These are phyloP conservation scores for Alligator sinensis DNA, from an alignment of 2,113 vertebrate species.

Conservation along the genomic window DNA sequence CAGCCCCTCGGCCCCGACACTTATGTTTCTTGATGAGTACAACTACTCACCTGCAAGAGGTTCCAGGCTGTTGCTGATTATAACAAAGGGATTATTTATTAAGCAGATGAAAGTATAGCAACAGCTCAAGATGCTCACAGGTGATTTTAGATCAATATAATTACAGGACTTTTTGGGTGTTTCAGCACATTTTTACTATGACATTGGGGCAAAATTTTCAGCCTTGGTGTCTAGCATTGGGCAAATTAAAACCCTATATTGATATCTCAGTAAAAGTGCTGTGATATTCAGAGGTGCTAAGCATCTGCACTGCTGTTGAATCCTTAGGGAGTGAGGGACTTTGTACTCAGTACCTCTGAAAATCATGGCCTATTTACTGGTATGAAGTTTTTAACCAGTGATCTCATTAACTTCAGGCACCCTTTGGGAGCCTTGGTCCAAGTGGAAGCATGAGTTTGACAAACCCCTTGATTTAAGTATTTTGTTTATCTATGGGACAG, in stretches of 20 bases:
- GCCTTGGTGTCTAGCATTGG: neutral
- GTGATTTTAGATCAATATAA: neutral
- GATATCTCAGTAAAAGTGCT: neutral
- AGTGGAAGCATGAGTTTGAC: neutral
- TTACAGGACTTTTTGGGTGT: neutral
- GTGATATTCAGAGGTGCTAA: neutral
- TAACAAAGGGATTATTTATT: neutral
- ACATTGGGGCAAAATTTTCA: neutral
- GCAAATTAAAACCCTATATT: neutral
- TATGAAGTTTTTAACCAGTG: conserved; percentile 13
- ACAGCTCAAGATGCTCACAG: neutral
- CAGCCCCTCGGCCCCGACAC: no score
- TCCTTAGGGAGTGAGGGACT: neutral
- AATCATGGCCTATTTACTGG: neutral
- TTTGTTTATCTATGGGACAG: neutral
- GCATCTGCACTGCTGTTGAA: neutral
- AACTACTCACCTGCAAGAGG: conserved; percentile 2
- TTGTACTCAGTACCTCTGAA: conserved; percentile 1
- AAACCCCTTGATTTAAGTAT: neutral
- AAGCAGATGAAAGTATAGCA: neutral
- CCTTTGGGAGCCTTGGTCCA: neutral
- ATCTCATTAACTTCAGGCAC: conserved; percentile 4
- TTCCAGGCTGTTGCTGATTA: neutral
- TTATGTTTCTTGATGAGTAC: neutral
- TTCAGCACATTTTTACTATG: neutral